Evolutionary conservation across 2,113 vertebrate species (phyloP).

Genomic region (Synchiropus splendidus): DNA sequence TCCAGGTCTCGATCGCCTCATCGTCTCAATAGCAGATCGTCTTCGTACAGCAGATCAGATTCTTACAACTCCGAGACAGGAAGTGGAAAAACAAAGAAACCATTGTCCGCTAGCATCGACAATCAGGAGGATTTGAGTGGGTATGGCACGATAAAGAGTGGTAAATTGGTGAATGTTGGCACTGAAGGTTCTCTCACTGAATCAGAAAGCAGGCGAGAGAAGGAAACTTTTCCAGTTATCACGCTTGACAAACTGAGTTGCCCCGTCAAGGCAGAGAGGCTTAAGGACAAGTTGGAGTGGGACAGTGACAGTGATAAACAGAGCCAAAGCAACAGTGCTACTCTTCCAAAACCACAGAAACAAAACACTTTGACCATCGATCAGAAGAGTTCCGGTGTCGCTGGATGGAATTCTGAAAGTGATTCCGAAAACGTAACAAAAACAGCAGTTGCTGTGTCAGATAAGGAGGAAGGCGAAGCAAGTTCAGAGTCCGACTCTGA

Average conservation of each 20-base stretch:
- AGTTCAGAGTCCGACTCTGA: conserved; percentile 76
- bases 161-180: conserved; percentile 18
- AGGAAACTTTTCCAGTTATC: conserved; percentile 10
- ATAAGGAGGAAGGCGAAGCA: conserved; percentile 94
- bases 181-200: conserved; percentile 21
- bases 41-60: conserved; percentile 70
- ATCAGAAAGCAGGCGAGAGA: conserved; percentile 30
- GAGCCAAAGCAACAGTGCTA: conserved; percentile 41
- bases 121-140: no score
- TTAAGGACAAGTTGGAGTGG: conserved; percentile 52
- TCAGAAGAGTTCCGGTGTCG: conserved; percentile 56
- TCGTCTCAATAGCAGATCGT: conserved; percentile 66
- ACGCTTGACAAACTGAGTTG: background rate
- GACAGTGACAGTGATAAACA: conserved; percentile 61
- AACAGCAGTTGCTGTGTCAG: conserved; percentile 56
- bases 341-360: conserved; percentile 28
- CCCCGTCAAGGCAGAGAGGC: conserved; percentile 35
- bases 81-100: conserved; percentile 32
- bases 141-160: no score
- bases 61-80: conserved; percentile 67
- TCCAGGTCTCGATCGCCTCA: conserved; percentile 68
- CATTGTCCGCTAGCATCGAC: no score
- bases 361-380: conserved; percentile 30
- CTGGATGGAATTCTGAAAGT: conserved; percentile 82
- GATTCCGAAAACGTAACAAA: conserved; percentile 66